A percentile compares a stretch with the other conserved stretches of the same genome.
phyloP scores from a whole-genome alignment of 2,797 vertebrate genomes.

The Steatocranus sp. region DNA sequence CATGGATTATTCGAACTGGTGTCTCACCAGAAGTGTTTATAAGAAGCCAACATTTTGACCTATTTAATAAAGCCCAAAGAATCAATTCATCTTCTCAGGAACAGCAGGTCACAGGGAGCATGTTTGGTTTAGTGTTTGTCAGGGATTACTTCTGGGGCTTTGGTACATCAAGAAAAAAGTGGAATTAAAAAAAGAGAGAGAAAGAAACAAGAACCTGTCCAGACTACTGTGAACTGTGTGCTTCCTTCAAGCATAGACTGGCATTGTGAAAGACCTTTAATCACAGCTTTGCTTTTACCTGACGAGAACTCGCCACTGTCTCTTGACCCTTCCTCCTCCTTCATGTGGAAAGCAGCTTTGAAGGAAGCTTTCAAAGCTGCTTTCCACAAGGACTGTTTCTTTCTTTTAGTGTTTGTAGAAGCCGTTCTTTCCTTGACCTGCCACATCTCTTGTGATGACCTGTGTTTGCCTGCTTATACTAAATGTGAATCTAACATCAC shows the following conservation, averaged over 20 bases:
- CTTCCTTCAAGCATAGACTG: neutral
- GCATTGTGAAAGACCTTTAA: slow-evolving; percentile 3
- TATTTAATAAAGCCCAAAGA: neutral
- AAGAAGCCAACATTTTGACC: neutral
- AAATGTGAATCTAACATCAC: neutral
- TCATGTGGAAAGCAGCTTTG: slow-evolving; percentile 22
- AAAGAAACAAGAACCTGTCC: neutral
- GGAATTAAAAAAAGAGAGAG: neutral
- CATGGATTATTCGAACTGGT: neutral
- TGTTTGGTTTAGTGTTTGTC: neutral
- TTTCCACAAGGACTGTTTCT: neutral
- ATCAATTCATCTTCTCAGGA: neutral
- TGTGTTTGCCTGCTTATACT: neutral
- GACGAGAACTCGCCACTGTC: neutral
- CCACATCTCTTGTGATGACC: neutral
- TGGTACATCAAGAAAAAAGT: neutral
- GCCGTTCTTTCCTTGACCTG: neutral
- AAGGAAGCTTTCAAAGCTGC: neutral
- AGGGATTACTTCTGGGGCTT: neutral
- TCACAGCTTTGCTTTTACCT: slow-evolving; percentile 5
- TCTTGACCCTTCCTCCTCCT: slow-evolving; percentile 12
- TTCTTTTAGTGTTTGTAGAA: slow-evolving; percentile 13
- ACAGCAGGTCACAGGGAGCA: neutral
- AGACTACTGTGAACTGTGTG: neutral
- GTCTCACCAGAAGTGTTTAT: neutral